Evolutionary conservation across 2,113 vertebrate genomes (phyloP).

Genomic region (Pomatorhinus ruficollis): DNA sequence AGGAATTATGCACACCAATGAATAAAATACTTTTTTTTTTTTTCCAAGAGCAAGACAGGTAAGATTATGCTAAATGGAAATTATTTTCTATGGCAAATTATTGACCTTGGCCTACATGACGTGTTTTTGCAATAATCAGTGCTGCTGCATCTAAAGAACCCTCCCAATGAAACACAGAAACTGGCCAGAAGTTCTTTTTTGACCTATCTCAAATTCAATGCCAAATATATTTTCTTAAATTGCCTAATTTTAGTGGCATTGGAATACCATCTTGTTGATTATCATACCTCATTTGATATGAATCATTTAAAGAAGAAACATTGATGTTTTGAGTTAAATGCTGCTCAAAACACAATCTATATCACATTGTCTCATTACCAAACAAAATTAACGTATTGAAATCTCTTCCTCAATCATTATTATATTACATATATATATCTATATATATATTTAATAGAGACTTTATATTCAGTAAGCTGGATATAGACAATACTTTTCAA

Average conservation of each 20-base stretch:
- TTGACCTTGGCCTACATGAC: not conserved
- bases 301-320: not conserved
- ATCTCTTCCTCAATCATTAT: not conserved
- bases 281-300: not conserved
- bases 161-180: not conserved
- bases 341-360: not conserved
- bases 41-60: not conserved
- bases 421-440: not conserved
- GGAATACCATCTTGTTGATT: not conserved
- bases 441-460: not conserved
- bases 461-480: not conserved
- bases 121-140: not conserved
- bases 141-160: not conserved
- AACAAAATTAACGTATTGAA: not conserved
- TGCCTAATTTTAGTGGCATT: not conserved
- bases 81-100: not conserved
- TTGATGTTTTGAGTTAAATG: not conserved
- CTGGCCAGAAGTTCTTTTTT: not conserved
- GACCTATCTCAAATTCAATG: not conserved
- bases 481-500: not conserved
- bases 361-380: not conserved
- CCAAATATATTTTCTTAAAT: not conserved
- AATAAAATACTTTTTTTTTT: not conserved
- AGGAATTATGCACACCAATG: rapidly evolving
- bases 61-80: not conserved